Evolutionary conservation across 1,140 invertebrate species (phyloP).

Genomic region (Lerema accius): DNA sequence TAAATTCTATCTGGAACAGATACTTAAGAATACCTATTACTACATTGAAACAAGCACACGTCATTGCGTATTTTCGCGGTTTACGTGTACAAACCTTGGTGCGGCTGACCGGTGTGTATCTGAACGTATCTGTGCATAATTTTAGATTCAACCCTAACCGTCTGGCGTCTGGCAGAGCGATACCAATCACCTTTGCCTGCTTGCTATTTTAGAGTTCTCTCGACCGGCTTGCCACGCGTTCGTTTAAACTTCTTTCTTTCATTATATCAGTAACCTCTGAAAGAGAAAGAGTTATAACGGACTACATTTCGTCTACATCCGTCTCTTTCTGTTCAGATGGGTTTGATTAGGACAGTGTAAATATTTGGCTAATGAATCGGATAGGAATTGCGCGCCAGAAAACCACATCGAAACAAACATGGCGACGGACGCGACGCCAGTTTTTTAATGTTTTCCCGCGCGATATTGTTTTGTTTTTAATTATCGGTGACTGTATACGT

Average conservation of each 20-base stretch:
- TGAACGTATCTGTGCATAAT: conserved; percentile 38
- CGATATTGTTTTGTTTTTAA: conserved; percentile 15
- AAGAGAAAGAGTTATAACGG: conserved; percentile 1
- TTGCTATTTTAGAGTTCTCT: conserved; percentile 67
- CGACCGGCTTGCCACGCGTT: conserved; percentile 37
- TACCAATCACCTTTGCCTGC: conserved; percentile 53
- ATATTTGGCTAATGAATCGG: conserved; percentile 28
- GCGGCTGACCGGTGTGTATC: conserved; percentile 28
- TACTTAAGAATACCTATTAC: conserved; percentile 1
- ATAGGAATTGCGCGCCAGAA: conserved; percentile 44
- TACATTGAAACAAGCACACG: conserved; percentile 3
- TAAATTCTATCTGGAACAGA: neutral
- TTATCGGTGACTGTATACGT: neutral
- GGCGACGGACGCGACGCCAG: conserved; percentile 34
- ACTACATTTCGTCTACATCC: neutral
- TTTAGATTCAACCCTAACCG: conserved; percentile 60
- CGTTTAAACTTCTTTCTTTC: conserved; percentile 27
- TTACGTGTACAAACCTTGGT: conserved; percentile 40
- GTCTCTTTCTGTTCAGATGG: conserved; percentile 6
- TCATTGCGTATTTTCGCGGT: conserved; percentile 46
- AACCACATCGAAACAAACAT: conserved; percentile 41
- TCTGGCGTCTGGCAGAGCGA: conserved; percentile 62
- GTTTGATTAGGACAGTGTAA: conserved; percentile 19
- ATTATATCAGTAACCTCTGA: conserved; percentile 33
- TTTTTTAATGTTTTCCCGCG: conserved; percentile 25